phyloP scores from a whole-genome alignment of 2,113 vertebrate genomes.

The Puffinus mauretanicus region DNA sequence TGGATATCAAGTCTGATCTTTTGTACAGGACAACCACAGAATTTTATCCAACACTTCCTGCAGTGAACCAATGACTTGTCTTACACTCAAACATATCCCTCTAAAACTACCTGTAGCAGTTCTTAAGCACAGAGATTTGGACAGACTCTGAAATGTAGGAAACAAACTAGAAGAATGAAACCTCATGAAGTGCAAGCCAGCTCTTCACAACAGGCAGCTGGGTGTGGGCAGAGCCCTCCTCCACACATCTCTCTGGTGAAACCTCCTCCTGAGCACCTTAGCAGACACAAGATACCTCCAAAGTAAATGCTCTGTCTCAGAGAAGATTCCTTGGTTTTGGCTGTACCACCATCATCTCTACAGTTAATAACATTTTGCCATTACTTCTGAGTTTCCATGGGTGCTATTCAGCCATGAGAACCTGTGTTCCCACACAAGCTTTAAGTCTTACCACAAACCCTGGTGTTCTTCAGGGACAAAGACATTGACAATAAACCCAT shows the following conservation, averaged over 20 bases:
- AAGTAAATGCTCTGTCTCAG: background rate
- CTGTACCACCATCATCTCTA: background rate
- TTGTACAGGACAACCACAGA: background rate
- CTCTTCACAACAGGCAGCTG: background rate
- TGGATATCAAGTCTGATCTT: background rate
- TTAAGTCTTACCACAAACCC: background rate
- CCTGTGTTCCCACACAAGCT: background rate
- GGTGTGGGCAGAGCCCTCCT: background rate
- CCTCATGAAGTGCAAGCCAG: background rate
- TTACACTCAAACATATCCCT: background rate
- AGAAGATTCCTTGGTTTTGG: background rate
- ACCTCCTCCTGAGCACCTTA: background rate
- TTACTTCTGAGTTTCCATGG: background rate
- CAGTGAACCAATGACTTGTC: background rate
- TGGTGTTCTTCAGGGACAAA: background rate
- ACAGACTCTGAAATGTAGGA: background rate
- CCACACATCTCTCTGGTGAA: background rate
- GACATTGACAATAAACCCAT: background rate
- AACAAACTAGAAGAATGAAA: background rate
- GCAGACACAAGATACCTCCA: background rate
- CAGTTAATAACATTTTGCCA: background rate
- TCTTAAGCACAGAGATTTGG: background rate
- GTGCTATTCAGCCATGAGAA: background rate
- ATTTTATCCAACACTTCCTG: background rate
- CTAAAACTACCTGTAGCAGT: background rate